A percentile compares a stretch with the other conserved stretches of the same genome.
phyloP scores from a whole-genome alignment of 2,888 invertebrate species.

The Timandra comae region DNA sequence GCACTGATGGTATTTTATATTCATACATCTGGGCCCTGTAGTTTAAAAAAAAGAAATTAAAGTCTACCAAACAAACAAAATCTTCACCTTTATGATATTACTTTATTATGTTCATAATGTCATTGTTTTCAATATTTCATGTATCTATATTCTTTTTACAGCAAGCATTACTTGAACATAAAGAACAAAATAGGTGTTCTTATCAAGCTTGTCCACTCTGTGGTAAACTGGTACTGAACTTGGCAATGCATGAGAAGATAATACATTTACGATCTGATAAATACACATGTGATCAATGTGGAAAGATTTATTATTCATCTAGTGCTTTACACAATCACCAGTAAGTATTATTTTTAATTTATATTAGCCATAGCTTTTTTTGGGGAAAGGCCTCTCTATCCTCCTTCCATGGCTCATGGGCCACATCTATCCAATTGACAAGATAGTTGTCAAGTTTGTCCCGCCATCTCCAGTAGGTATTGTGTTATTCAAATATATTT shows the following conservation, averaged over 20 bases:
- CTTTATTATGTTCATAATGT: neutral
- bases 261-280: constrained; percentile 20
- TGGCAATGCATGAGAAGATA: constrained; percentile 19
- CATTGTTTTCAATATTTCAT: neutral
- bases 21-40: no score
- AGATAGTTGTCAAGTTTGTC: neutral
- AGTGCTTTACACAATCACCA: constrained; percentile 22
- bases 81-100: neutral
- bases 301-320: constrained; percentile 23
- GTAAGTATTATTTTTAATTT: constrained; percentile 10
- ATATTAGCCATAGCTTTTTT: no score
- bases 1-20: no score
- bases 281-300: constrained; percentile 27
- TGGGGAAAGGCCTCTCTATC: neutral
- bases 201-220: constrained; percentile 23
- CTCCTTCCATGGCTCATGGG: neutral
- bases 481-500: neutral
- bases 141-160: constrained; percentile 3
- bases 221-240: constrained; percentile 24
- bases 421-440: neutral
- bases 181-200: constrained; percentile 14
- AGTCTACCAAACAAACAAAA: neutral
- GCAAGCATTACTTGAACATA: constrained; percentile 18
- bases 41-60: neutral
- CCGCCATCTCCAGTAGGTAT: neutral